Conservation (phyloP, 2,113 vertebrate genomes). For the Cichladusa arquata region DNA sequence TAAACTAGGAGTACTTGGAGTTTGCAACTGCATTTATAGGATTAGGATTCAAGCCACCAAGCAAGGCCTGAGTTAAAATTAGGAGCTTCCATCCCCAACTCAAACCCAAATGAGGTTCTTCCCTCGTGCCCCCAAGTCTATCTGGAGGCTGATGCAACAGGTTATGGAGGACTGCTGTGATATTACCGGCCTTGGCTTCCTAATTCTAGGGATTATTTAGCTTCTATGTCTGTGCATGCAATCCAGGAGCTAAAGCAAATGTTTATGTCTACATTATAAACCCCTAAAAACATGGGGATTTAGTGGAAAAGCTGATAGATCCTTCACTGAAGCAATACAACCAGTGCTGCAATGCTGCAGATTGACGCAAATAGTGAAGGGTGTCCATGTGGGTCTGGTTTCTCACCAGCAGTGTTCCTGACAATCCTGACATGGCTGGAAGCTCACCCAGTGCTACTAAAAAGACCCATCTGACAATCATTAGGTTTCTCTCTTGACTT, state of each 20-base stretch:
- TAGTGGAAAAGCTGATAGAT: conserved; percentile 44
- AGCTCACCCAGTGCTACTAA: background rate
- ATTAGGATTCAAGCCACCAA: background rate
- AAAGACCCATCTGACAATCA: background rate
- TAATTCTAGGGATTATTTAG: conserved; percentile 46
- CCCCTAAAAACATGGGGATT: conserved; percentile 63
- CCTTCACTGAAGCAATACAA: conserved; percentile 40
- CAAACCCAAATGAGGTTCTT: background rate
- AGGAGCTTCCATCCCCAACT: background rate
- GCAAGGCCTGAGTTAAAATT: background rate
- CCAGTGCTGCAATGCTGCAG: background rate
- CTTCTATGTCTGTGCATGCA: conserved; percentile 25
- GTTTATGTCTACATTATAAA: conserved; percentile 56
- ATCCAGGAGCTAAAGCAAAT: conserved; percentile 58
- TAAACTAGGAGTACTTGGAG: background rate
- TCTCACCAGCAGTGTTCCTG: background rate
- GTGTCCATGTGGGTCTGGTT: background rate
- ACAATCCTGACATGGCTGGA: background rate
- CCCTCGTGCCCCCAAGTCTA: background rate
- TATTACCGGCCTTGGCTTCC: conserved; percentile 8
- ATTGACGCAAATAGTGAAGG: conserved; percentile 15
- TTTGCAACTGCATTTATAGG: background rate
- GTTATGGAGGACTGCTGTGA: background rate
- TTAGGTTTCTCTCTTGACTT: background rate
- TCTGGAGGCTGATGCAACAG: background rate